Conservation (phyloP, 2,113 vertebrate species). For the Thryonomys swinderianus region DNA sequence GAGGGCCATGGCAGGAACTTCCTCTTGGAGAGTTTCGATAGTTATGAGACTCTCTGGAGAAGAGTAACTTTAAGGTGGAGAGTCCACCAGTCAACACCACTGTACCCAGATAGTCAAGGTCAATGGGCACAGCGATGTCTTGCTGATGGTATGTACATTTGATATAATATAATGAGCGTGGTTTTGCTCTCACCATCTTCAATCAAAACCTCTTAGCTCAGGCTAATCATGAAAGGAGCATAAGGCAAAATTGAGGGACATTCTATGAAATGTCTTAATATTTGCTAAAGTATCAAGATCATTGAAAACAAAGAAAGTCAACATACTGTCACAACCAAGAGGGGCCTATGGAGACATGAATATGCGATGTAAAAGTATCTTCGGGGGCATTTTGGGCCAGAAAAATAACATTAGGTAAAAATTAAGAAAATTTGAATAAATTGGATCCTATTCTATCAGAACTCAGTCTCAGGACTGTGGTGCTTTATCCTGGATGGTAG, state of each 20-base stretch:
- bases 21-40: neutral
- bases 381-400: neutral
- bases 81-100: neutral
- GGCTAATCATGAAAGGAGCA: neutral
- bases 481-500: neutral
- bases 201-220: neutral
- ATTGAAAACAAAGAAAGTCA: neutral
- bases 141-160: neutral
- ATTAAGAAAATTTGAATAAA: neutral
- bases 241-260: neutral
- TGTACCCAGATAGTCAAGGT: neutral
- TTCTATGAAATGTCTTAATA: neutral
- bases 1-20: rapidly evolving
- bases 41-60: neutral
- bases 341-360: neutral
- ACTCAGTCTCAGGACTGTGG: neutral
- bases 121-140: neutral
- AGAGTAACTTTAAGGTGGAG: neutral
- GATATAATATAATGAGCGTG: neutral
- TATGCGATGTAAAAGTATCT: neutral
- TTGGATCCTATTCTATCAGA: neutral
- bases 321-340: neutral
- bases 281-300: neutral
- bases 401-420: neutral
- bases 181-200: neutral